Evolutionary conservation across 2,797 vertebrate genomes (phyloP).

Genomic region (Gambusia yucatana): DNA sequence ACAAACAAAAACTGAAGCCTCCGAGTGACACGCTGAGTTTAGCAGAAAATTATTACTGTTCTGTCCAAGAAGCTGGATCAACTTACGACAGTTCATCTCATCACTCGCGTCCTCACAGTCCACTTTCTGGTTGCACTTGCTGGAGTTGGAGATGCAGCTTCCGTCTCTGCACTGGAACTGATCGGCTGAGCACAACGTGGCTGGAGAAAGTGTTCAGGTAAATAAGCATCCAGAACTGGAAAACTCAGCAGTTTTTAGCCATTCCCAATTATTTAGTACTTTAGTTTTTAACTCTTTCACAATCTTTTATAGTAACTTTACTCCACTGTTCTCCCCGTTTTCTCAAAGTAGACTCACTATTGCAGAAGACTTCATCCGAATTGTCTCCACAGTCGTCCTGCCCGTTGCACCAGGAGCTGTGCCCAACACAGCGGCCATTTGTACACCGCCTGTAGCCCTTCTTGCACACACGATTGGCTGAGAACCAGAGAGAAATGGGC

Average conservation of each 20-base stretch:
- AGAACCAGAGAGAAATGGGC: constrained; percentile 19
- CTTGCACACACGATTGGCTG: constrained; percentile 92
- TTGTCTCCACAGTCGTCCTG: constrained; percentile 92
- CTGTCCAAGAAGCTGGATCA: not conserved
- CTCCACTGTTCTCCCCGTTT: not conserved
- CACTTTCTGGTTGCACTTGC: constrained; percentile 92
- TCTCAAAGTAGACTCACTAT: constrained; percentile 81
- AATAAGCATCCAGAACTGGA: not conserved
- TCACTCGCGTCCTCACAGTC: constrained; percentile 95
- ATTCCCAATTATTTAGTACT: not conserved
- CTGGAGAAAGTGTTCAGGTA: constrained; percentile 49
- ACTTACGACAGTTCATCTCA: constrained; percentile 94
- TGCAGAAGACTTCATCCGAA: constrained; percentile 93
- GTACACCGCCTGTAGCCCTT: constrained; percentile 90
- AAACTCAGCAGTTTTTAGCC: not conserved
- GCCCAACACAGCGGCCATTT: constrained; percentile 88
- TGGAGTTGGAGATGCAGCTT: constrained; percentile 89
- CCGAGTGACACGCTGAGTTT: not conserved
- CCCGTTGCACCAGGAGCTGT: constrained; percentile 88
- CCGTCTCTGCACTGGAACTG: constrained; percentile 93
- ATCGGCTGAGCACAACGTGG: constrained; percentile 78
- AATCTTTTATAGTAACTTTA: not conserved
- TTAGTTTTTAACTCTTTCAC: not conserved
- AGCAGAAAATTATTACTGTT: not conserved
- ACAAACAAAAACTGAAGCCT: not conserved